These are phyloP conservation scores for Tyria jacobaeae DNA, from an alignment of 2,888 invertebrate species.

Conservation along the genomic window DNA sequence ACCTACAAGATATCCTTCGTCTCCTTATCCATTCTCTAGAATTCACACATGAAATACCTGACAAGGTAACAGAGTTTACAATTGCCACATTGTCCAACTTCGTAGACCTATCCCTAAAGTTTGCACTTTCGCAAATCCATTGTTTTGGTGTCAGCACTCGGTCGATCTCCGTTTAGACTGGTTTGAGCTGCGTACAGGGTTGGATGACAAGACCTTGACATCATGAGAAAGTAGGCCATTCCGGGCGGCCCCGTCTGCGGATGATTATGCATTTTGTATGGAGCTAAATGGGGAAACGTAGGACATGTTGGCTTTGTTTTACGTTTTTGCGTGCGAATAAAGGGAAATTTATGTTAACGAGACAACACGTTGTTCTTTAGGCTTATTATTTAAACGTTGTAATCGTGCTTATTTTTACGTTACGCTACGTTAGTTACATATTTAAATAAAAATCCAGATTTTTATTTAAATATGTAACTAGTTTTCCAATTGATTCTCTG, in stretches of 20 bases:
- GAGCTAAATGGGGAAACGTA: conserved; percentile 53
- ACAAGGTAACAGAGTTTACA: conserved; percentile 47
- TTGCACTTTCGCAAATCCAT: conserved; percentile 50
- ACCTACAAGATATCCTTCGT: conserved; percentile 4
- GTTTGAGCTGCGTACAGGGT: conserved; percentile 44
- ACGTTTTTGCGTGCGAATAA: conserved; percentile 26
- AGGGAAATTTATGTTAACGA: conserved; percentile 32
- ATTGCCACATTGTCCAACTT: conserved; percentile 50
- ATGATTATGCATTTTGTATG: conserved; percentile 65
- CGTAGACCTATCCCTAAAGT: conserved; percentile 45
- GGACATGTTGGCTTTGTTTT: conserved; percentile 39
- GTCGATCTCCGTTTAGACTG: conserved; percentile 44
- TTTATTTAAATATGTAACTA: too few species aligned
- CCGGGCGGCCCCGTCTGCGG: conserved; percentile 49
- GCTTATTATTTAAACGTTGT: conserved; percentile 25
- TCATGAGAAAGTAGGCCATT: conserved; percentile 57
- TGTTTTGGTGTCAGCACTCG: conserved; percentile 46
- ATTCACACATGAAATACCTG: conserved; percentile 41
- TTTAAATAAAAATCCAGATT: too few species aligned
- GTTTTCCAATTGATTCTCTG: too few species aligned
- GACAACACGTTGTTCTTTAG: conserved; percentile 28
- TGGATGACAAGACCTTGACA: conserved; percentile 60
- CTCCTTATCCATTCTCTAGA: conserved; percentile 9
- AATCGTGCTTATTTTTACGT: conserved; percentile 16
- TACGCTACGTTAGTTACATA: too few species aligned